These are phyloP conservation scores for Temnothorax longispinosus DNA, from an alignment of 1,140 invertebrate genomes.

Conservation along the genomic window DNA sequence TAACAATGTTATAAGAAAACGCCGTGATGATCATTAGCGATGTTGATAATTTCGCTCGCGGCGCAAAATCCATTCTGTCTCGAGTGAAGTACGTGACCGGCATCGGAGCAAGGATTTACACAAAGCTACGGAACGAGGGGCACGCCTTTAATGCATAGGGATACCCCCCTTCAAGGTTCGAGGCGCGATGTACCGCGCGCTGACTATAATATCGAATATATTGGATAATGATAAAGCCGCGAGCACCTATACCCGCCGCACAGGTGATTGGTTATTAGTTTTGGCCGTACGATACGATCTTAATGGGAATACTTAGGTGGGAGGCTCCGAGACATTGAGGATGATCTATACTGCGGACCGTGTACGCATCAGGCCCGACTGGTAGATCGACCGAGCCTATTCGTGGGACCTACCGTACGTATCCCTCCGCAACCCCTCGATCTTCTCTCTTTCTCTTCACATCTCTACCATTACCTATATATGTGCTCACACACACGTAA, in stretches of 20 bases:
- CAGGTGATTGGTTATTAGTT: slow-evolving; percentile 84
- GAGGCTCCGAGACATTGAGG: slow-evolving; percentile 80
- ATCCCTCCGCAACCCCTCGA: background rate
- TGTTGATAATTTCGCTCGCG: slow-evolving; percentile 41
- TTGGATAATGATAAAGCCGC: slow-evolving; percentile 82
- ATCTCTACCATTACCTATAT: background rate
- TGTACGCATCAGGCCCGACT: slow-evolving; percentile 69
- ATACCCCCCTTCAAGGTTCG: background rate
- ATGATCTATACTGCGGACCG: slow-evolving; percentile 77
- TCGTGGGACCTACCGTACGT: slow-evolving; percentile 64
- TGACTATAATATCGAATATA: slow-evolving; percentile 77
- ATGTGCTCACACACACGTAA: background rate
- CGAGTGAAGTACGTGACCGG: background rate
- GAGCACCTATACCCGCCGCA: slow-evolving; percentile 76
- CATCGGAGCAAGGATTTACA: slow-evolving; percentile 32
- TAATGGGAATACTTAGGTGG: slow-evolving; percentile 84
- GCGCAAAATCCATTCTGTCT: slow-evolving; percentile 41
- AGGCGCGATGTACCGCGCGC: slow-evolving; percentile 67
- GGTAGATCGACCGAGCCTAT: slow-evolving; percentile 76
- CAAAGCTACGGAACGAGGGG: slow-evolving; percentile 18
- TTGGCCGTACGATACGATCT: slow-evolving; percentile 81
- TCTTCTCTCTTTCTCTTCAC: background rate
- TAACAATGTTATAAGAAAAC: slow-evolving; percentile 24
- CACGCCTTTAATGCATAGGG: slow-evolving; percentile 61
- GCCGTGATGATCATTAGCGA: slow-evolving; percentile 34